Percentiles rank a stretch among this genome's conserved stretches.
phyloP scores from a whole-genome alignment of 2,888 invertebrate genomes.

The Octonoba sinensis region DNA sequence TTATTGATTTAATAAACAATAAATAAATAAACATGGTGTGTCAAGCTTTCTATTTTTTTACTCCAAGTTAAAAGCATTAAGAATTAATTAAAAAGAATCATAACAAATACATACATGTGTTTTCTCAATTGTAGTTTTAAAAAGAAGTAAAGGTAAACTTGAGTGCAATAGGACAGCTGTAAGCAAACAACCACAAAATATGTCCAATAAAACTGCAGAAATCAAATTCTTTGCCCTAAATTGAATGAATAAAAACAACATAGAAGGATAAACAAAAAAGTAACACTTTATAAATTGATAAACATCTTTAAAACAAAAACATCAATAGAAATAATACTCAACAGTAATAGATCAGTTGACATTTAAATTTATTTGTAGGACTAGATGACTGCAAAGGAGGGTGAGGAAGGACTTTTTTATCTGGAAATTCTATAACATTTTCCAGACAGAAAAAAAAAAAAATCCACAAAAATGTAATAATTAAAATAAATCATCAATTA shows the following conservation, averaged over 20 bases:
- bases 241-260: neutral
- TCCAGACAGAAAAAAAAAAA: too few relatives aligned
- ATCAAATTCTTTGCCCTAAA: slow-evolving; percentile 41
- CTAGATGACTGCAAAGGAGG: neutral
- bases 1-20: neutral
- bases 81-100: neutral
- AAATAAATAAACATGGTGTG: too few relatives aligned
- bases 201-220: slow-evolving; percentile 32
- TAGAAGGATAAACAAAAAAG: neutral
- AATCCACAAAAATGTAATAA: too few relatives aligned
- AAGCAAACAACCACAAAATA: slow-evolving; percentile 41
- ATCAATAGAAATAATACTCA: neutral
- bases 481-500: too few relatives aligned
- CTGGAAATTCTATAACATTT: too few relatives aligned
- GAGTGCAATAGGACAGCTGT: slow-evolving; percentile 18
- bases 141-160: slow-evolving; percentile 5
- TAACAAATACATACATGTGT: slow-evolving; percentile 31
- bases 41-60: neutral
- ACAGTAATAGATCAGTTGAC: neutral
- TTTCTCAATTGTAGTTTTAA: slow-evolving; percentile 22
- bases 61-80: neutral
- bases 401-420: too few relatives aligned
- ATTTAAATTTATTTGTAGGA: neutral
- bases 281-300: neutral
- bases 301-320: neutral